These are phyloP conservation scores for Apteryx owenii DNA, from an alignment of 2,113 vertebrate species.

Conservation along the genomic window DNA sequence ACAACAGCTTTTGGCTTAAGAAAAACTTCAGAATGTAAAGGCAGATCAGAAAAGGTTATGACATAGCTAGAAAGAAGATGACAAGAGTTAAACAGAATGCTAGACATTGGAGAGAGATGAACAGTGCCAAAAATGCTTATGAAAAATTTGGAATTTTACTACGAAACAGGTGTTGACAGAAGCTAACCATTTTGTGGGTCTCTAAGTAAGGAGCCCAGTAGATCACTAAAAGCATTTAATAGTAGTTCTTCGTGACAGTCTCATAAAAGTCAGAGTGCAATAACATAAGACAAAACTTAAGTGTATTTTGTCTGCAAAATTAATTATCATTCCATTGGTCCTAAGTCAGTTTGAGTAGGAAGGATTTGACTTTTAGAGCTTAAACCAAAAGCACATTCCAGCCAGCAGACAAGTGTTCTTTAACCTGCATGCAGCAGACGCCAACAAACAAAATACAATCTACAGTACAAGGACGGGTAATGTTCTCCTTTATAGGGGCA, in stretches of 20 bases:
- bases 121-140: slow-evolving; percentile 18
- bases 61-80: not conserved
- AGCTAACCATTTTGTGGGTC: slow-evolving; percentile 48
- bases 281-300: slow-evolving; percentile 68
- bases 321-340: slow-evolving; percentile 70
- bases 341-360: slow-evolving; percentile 58
- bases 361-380: slow-evolving; percentile 59
- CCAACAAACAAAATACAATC: slow-evolving; percentile 75
- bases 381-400: slow-evolving; percentile 66
- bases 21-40: slow-evolving; percentile 18
- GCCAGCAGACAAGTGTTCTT: slow-evolving; percentile 78
- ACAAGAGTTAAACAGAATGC: slow-evolving; percentile 26
- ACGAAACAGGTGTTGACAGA: slow-evolving; percentile 56
- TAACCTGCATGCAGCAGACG: slow-evolving; percentile 75
- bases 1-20: slow-evolving; percentile 3
- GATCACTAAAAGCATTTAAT: slow-evolving; percentile 66
- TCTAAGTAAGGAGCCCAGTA: slow-evolving; percentile 39
- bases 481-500: slow-evolving; percentile 75
- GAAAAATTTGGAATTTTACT: slow-evolving; percentile 42
- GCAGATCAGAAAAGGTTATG: not conserved
- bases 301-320: slow-evolving; percentile 73
- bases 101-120: not conserved
- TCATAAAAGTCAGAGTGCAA: slow-evolving; percentile 59
- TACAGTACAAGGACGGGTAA: slow-evolving; percentile 75
- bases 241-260: slow-evolving; percentile 36